Evolutionary conservation across 2,797 vertebrate genomes (phyloP).

Genomic region (Alca torda): DNA sequence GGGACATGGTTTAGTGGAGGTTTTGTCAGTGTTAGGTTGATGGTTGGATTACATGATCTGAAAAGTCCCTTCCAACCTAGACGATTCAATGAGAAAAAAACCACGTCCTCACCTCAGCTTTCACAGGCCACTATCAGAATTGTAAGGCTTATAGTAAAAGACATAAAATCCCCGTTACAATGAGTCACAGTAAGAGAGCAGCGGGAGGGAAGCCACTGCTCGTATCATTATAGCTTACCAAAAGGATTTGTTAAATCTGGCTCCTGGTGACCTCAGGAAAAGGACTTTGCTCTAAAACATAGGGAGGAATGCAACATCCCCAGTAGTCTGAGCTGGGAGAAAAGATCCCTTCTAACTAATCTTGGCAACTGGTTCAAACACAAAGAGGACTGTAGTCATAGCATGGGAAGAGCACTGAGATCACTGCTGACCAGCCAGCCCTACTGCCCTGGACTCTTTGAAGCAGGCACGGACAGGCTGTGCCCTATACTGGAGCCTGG

Average conservation of each 20-base stretch:
- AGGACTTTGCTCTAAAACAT: background rate
- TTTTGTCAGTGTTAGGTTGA: too few species aligned
- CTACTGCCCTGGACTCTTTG: background rate
- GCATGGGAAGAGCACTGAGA: background rate
- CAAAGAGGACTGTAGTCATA: background rate
- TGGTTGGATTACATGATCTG: too few species aligned
- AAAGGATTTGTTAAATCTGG: background rate
- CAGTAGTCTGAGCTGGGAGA: background rate
- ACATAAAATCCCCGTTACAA: background rate
- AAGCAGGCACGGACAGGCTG: background rate
- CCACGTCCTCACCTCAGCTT: background rate
- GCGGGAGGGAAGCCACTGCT: background rate
- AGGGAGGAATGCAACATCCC: background rate
- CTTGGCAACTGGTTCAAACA: background rate
- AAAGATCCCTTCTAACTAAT: background rate
- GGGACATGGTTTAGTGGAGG: too few species aligned
- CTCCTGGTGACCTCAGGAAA: background rate
- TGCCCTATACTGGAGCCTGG: background rate
- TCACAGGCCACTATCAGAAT: background rate
- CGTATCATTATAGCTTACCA: background rate
- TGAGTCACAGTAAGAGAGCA: background rate
- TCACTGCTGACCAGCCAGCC: background rate
- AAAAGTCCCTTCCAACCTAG: too few species aligned
- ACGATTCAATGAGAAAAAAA: too few species aligned
- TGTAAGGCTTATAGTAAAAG: too few species aligned